phyloP scores from a whole-genome alignment of 2,797 vertebrate genomes.

The Bovichtus diacanthus region DNA sequence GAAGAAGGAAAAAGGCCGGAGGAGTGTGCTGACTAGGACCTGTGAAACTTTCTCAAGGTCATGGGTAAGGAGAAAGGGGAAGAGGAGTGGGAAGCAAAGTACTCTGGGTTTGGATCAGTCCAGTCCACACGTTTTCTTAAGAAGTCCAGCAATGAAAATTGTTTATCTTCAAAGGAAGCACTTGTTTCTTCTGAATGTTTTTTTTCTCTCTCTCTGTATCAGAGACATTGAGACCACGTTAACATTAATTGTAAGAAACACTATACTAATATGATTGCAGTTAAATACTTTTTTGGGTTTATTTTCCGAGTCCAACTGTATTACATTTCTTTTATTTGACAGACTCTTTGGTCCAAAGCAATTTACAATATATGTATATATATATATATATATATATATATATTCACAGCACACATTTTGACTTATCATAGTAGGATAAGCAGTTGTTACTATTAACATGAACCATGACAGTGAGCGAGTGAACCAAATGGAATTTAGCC shows the following conservation, averaged over 20 bases:
- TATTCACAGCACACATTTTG: neutral
- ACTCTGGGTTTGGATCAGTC: slow-evolving; percentile 12
- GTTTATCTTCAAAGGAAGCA: neutral
- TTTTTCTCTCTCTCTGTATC: too few relatives aligned
- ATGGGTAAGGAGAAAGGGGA: slow-evolving; percentile 2
- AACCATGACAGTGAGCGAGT: neutral
- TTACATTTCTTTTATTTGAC: neutral
- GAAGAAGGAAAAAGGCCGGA: slow-evolving; percentile 21
- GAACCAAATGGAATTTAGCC: too few relatives aligned
- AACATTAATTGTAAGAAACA: neutral
- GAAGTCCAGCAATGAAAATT: neutral
- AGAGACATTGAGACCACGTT: neutral
- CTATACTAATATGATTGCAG: neutral
- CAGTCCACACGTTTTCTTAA: neutral
- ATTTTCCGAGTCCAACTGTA: neutral
- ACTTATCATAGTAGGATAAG: neutral
- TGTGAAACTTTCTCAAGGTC: slow-evolving; percentile 71
- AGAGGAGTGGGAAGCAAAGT: neutral
- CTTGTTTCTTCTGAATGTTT: neutral
- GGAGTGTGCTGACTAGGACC: slow-evolving; percentile 17
- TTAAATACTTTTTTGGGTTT: neutral
- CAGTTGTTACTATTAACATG: neutral
- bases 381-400: too few relatives aligned
- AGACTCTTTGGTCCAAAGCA: too few relatives aligned
- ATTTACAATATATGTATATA: too few relatives aligned